A percentile compares a stretch with the other conserved stretches of the same genome.
Conservation (phyloP, 92 coral and sea anemone genomes). For the Epizoanthus stellaris region DNA sequence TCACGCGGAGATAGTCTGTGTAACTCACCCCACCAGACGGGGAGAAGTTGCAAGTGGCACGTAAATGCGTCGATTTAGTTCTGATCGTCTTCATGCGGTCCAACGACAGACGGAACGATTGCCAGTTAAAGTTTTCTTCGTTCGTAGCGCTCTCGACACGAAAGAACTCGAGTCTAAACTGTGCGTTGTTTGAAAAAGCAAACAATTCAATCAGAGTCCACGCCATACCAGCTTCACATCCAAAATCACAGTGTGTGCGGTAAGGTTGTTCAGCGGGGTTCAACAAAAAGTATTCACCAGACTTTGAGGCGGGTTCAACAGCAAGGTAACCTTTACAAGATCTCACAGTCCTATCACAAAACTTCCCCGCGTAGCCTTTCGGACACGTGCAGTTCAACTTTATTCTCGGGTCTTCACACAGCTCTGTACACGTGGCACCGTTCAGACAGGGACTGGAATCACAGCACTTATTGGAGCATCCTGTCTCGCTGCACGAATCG, state of each 20-base stretch:
- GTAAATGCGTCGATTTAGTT: slow-evolving; percentile 30
- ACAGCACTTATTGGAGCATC: slow-evolving; percentile 15
- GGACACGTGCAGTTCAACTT: slow-evolving; percentile 33
- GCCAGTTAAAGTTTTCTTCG: slow-evolving; percentile 1
- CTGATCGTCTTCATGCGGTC: no score
- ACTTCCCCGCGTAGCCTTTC: slow-evolving; percentile 22
- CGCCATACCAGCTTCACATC: no score
- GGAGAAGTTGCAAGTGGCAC: slow-evolving; percentile 41
- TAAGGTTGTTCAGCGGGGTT: neutral
- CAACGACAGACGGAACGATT: slow-evolving; percentile 39
- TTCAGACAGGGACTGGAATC: slow-evolving; percentile 31
- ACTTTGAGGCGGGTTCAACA: neutral
- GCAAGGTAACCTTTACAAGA: slow-evolving; percentile 25
- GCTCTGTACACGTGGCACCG: slow-evolving; percentile 27
- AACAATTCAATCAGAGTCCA: no score
- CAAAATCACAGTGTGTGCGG: no score
- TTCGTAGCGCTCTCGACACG: neutral
- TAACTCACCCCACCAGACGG: slow-evolving; percentile 9
- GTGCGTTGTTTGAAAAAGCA: no score
- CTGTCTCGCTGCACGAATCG: no score
- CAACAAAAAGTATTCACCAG: no score
- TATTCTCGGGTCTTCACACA: slow-evolving; percentile 31
- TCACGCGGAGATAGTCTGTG: slow-evolving; percentile 26
- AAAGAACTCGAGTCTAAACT: no score
- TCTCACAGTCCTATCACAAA: neutral